A percentile compares a stretch with the other conserved stretches of the same genome.
These are phyloP conservation scores for Thamnophis sirtalis DNA, from an alignment of 2,113 vertebrate species.

Conservation along the genomic window DNA sequence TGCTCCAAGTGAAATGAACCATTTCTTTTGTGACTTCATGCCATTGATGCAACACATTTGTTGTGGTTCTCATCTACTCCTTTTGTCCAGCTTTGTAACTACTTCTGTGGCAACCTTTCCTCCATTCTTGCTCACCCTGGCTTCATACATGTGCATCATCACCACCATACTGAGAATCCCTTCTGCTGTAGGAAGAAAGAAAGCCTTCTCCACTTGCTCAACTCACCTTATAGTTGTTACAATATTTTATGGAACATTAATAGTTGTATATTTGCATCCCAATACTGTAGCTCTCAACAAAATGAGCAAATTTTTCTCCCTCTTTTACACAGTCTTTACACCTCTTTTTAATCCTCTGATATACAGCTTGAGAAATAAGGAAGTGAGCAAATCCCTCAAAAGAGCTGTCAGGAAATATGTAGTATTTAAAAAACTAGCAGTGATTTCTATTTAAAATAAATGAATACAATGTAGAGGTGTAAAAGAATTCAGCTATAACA, in stretches of 20 bases:
- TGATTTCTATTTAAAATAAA: background rate
- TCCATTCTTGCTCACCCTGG: background rate
- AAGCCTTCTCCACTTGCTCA: conserved; percentile 41
- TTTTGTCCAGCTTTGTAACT: background rate
- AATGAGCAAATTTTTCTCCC: background rate
- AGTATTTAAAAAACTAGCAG: background rate
- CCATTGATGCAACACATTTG: background rate
- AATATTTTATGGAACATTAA: conserved; percentile 28
- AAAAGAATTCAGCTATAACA: background rate
- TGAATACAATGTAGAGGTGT: background rate
- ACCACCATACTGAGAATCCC: background rate
- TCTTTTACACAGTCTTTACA: background rate
- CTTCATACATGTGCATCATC: background rate
- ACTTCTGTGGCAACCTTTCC: background rate
- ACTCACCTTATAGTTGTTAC: conserved; percentile 37
- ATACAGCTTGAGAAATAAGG: conserved; percentile 9
- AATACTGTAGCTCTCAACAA: background rate
- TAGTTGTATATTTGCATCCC: background rate
- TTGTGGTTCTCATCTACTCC: background rate
- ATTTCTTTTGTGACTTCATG: background rate
- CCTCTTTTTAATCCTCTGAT: conserved; percentile 10
- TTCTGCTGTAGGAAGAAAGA: background rate
- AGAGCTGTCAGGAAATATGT: background rate
- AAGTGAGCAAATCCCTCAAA: background rate
- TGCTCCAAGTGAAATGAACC: background rate